These are phyloP conservation scores for Sorex maritimensis DNA, from an alignment of 2,797 vertebrate species.

Conservation along the genomic window DNA sequence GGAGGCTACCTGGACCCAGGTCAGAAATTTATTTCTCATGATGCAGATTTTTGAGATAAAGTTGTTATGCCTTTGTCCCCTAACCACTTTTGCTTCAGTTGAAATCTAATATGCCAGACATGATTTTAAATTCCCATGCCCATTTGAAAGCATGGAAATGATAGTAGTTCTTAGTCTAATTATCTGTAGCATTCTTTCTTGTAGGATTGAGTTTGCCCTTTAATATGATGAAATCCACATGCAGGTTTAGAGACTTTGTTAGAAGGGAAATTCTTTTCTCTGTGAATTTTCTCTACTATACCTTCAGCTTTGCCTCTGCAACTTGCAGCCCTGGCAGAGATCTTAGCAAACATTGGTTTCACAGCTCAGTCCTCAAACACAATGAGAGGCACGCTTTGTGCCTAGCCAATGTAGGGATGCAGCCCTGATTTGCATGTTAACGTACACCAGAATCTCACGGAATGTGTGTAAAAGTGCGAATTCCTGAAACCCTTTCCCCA, in stretches of 20 bases:
- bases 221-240: not conserved
- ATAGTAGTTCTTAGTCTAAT: not conserved
- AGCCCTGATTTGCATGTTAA: not conserved
- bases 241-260: conserved; percentile 28
- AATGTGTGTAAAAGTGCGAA: not conserved
- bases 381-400: not conserved
- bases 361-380: not conserved
- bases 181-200: conserved; percentile 11
- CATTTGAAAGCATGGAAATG: conserved; percentile 39
- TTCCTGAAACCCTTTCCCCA: not conserved
- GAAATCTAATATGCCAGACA: conserved; percentile 39
- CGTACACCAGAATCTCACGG: not conserved
- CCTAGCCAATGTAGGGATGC: not conserved
- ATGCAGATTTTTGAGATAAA: not conserved
- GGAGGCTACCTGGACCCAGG: not conserved
- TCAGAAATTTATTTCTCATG: conserved; percentile 37
- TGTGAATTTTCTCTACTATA: not conserved
- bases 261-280: conserved; percentile 26
- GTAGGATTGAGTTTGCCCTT: conserved; percentile 4
- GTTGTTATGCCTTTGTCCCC: not conserved
- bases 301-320: not conserved
- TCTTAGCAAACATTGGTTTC: not conserved
- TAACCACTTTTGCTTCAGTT: conserved; percentile 12
- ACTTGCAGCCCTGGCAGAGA: not conserved
- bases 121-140: not conserved